These are phyloP conservation scores for Torymus texanus DNA, from an alignment of 2,888 invertebrate genomes.

Conservation along the genomic window DNA sequence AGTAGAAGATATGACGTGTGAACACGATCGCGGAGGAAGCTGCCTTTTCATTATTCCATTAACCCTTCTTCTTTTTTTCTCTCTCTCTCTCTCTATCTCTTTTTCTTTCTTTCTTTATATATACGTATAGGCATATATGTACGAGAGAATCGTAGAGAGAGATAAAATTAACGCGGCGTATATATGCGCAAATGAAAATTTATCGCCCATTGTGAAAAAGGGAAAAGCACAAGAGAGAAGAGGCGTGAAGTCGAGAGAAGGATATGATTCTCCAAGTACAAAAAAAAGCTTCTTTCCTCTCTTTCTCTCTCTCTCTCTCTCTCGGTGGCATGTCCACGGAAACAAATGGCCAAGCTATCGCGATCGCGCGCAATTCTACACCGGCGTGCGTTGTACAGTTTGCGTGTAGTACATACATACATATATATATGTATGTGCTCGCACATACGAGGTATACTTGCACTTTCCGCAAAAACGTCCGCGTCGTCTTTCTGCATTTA, in stretches of 20 bases:
- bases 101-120: too few species aligned
- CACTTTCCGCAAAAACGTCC: conserved; percentile 17
- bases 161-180: conserved; percentile 13
- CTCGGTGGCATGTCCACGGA: conserved; percentile 12
- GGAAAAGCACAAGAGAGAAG: neutral
- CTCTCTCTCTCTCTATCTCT: too few species aligned
- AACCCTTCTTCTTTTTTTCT: too few species aligned
- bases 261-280: neutral
- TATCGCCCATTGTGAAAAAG: neutral
- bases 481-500: neutral
- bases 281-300: neutral
- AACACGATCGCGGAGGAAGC: too few species aligned
- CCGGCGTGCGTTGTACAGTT: neutral
- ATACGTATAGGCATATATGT: too few species aligned
- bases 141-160: too few species aligned
- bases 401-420: too few species aligned
- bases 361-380: conserved; percentile 17
- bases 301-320: neutral
- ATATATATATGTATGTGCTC: too few species aligned
- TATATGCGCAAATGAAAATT: conserved; percentile 12
- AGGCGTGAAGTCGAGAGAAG: too few species aligned
- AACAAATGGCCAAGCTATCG: conserved; percentile 34
- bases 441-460: neutral
- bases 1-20: too few species aligned
- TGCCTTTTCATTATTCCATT: too few species aligned